These are phyloP conservation scores for Cebus imitator DNA, from an alignment of 2,113 vertebrate species.

Conservation along the genomic window DNA sequence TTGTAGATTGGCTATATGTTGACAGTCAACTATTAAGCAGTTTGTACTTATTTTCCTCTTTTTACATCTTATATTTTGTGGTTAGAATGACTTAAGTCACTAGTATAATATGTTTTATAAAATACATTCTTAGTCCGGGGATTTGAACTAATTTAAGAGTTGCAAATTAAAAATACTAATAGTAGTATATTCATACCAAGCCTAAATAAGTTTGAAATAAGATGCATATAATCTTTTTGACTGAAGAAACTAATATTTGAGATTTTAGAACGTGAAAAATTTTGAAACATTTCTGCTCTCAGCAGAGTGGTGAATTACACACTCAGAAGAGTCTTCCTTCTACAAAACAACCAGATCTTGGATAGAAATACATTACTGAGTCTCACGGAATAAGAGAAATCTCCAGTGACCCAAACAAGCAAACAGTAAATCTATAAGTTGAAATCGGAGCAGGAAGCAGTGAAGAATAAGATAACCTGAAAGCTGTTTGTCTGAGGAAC, in stretches of 20 bases:
- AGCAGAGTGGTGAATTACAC: background rate
- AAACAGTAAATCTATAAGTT: background rate
- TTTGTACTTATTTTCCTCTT: background rate
- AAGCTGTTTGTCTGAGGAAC: background rate
- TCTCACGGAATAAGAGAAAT: constrained; percentile 5
- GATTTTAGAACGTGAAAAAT: background rate
- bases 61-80: background rate
- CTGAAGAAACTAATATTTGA: constrained; percentile 12
- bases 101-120: background rate
- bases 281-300: background rate
- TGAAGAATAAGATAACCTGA: background rate
- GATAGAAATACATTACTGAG: background rate
- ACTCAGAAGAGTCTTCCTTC: background rate
- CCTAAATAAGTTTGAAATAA: background rate
- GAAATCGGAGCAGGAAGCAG: background rate
- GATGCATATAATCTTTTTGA: background rate
- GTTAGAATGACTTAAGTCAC: background rate
- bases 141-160: constrained; percentile 44
- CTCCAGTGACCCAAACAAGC: background rate
- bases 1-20: background rate
- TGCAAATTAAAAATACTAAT: background rate
- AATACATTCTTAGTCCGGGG: background rate
- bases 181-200: background rate
- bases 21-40: background rate
- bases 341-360: background rate